Evolutionary conservation across 2,888 invertebrate species (phyloP), one percentile per base, ranked within the genome.

Genomic region (Drosophila suboccidentalis): DNA sequence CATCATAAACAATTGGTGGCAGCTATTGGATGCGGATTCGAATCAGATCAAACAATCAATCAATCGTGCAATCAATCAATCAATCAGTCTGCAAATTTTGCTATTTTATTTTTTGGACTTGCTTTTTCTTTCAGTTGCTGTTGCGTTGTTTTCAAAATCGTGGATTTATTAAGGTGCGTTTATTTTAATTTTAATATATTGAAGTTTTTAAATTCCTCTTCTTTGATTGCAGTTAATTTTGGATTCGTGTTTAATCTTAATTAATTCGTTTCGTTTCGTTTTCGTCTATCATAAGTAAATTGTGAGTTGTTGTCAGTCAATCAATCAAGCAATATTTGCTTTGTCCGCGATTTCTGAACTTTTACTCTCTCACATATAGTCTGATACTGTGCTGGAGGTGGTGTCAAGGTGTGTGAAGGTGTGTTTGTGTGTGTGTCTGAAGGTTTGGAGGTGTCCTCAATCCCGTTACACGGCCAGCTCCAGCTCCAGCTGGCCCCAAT

Each of bases 211-310:
- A 41, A 11, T 15, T 36, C 1, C 10, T 9, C 1, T 15, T 4
- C 0, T 51, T 15, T 29, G n/a, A 8, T 6, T 49, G 3, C 70
- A 81, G 82, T 70, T 84, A 11, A 26, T n/a, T 55, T 71, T 59
- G 41, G 61, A 60, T 71, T 75, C 59, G 51, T 60, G 32, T 71
- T 72, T 29, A 19, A 38, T 79, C 44, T 64, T n/a, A n/a, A 39
- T 34, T 54, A 61, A 32, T n/a, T 19, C 32, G 8, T 58, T 11
- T 11, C 22, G 22, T 43, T 11, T 41, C 50, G 38, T 29, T 29
- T 8, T 29, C 46, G 38, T 32, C 34, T 17, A 39, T n/a, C 39
- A 47, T 38, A 41, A 15, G 36, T 36, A 54, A 62, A 61, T 50
- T 36, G 32, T 34, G 46, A 54, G 43, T 50, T 64, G 49, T 51